phyloP scores from a whole-genome alignment of 1,140 invertebrate species.

The Ericerus pela region DNA sequence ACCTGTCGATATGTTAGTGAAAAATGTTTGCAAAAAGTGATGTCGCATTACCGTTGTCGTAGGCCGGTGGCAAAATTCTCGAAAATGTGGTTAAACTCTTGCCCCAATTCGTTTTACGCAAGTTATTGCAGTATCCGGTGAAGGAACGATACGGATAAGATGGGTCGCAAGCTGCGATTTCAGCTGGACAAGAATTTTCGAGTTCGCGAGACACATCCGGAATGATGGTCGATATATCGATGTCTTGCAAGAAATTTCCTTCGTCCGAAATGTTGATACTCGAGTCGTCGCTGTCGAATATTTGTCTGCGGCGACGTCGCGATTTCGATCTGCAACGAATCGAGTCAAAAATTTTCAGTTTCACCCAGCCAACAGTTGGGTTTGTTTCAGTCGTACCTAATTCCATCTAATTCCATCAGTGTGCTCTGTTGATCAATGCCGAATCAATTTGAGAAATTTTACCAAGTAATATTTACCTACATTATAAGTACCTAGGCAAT shows the following conservation, averaged over 20 bases:
- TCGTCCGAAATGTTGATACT: slow-evolving; percentile 38
- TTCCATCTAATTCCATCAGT: no score
- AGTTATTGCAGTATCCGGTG: slow-evolving; percentile 82
- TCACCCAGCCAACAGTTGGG: no score
- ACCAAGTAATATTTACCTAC: no score
- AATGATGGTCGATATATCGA: slow-evolving; percentile 48
- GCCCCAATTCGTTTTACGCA: slow-evolving; percentile 68
- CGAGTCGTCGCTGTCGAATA: slow-evolving; percentile 47
- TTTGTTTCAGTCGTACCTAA: no score
- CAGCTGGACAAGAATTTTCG: slow-evolving; percentile 42
- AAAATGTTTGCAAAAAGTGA: neutral
- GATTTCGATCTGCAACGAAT: no score
- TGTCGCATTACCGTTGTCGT: slow-evolving; percentile 58
- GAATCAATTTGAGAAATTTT: no score
- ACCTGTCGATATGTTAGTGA: neutral
- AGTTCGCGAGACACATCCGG: slow-evolving; percentile 22
- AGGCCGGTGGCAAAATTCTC: slow-evolving; percentile 65
- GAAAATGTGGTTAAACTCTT: slow-evolving; percentile 75
- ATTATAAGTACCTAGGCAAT: no score
- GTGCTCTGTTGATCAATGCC: no score
- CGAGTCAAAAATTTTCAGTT: no score
- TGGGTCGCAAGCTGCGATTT: slow-evolving; percentile 54
- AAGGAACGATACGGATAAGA: slow-evolving; percentile 62
- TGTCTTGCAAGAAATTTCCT: slow-evolving; percentile 38
- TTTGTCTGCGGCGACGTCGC: slow-evolving; percentile 46